Percentiles rank a stretch among this genome's conserved stretches.
Evolutionary conservation across 1,140 invertebrate species (phyloP).

Genomic region (Probaryconus sp.): DNA sequence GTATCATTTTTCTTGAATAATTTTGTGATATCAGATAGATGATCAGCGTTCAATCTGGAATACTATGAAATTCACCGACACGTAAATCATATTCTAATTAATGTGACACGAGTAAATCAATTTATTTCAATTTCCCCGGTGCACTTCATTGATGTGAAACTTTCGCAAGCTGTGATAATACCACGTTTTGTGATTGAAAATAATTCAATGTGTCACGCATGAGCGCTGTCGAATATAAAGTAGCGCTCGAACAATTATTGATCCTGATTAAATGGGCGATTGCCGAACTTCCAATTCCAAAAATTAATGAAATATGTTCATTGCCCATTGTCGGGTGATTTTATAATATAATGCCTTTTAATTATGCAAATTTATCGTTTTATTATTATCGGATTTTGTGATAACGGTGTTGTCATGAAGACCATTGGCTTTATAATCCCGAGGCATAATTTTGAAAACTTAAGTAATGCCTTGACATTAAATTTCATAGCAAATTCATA

Average conservation of each 20-base stretch:
- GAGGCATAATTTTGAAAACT: too few relatives aligned
- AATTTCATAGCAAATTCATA: conserved; percentile 49
- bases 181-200: conserved; percentile 59
- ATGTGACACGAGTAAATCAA: conserved; percentile 56
- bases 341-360: too few relatives aligned
- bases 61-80: conserved; percentile 25
- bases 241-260: conserved; percentile 55
- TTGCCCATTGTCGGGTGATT: conserved; percentile 6
- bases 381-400: too few relatives aligned
- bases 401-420: too few relatives aligned
- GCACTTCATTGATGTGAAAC: conserved; percentile 40
- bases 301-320: conserved; percentile 28
- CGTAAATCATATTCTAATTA: conserved; percentile 56
- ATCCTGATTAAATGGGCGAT: conserved; percentile 44
- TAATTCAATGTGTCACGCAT: conserved; percentile 60
- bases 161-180: conserved; percentile 60
- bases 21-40: too few relatives aligned
- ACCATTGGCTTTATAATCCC: too few relatives aligned
- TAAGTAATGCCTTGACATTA: conserved; percentile 18
- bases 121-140: conserved; percentile 47
- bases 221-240: conserved; percentile 58
- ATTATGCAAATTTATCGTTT: too few relatives aligned
- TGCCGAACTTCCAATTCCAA: conserved; percentile 16
- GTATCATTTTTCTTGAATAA: too few relatives aligned
- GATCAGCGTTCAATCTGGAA: conserved; percentile 32